Conservation (phyloP, 2,888 invertebrate species). For the Marasmarcha lunaedactyla region DNA sequence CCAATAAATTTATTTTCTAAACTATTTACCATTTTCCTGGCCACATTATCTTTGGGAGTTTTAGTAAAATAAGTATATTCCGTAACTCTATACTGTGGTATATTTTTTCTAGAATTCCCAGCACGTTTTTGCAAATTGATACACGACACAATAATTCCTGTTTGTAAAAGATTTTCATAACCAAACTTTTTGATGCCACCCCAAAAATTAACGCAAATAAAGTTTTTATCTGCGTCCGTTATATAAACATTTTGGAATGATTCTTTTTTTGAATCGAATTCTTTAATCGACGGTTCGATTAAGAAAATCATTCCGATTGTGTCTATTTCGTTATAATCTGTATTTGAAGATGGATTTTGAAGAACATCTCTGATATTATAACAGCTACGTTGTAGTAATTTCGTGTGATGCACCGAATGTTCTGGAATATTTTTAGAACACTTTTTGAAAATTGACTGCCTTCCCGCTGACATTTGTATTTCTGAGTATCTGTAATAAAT, state of each 20-base stretch:
- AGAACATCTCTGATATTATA: constrained; percentile 56
- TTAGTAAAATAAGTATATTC: constrained; percentile 73
- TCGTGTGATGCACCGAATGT: constrained; percentile 17
- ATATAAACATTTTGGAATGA: constrained; percentile 71
- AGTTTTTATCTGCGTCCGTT: constrained; percentile 63
- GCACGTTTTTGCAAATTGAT: constrained; percentile 74
- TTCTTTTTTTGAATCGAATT: constrained; percentile 37
- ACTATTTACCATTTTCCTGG: constrained; percentile 50
- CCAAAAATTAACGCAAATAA: constrained; percentile 69
- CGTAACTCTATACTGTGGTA: constrained; percentile 72
- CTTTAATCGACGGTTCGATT: constrained; percentile 55
- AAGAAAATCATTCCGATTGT: constrained; percentile 76
- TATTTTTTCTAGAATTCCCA: constrained; percentile 55
- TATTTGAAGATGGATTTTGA: constrained; percentile 25
- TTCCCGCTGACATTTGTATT: constrained; percentile 66
- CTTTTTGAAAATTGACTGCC: constrained; percentile 53
- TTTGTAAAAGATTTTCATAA: constrained; percentile 65
- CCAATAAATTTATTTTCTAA: constrained; percentile 37
- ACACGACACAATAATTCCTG: constrained; percentile 69
- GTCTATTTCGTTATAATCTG: constrained; percentile 78
- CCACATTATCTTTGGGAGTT: constrained; percentile 66
- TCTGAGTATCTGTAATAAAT: constrained; percentile 53
- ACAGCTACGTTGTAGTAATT: constrained; percentile 37
- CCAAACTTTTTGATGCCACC: constrained; percentile 60
- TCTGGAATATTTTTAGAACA: constrained; percentile 27